Percentiles rank a stretch among this genome's conserved stretches.
These are phyloP conservation scores for Coleophora deauratella DNA, from an alignment of 2,888 invertebrate genomes.

Conservation along the genomic window DNA sequence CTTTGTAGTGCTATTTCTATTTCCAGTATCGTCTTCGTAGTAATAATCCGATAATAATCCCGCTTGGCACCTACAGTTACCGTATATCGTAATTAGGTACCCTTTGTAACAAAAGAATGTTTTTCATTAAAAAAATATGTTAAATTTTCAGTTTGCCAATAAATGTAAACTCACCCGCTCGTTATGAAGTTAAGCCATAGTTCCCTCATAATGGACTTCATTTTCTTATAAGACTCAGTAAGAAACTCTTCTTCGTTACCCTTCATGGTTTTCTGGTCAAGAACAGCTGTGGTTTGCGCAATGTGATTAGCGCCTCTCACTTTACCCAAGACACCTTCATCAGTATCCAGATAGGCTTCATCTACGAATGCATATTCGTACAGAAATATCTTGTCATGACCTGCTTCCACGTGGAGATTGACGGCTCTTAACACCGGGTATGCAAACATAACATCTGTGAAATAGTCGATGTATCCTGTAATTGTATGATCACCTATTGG, in stretches of 20 bases:
- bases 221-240: slow-evolving; percentile 17
- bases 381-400: slow-evolving; percentile 27
- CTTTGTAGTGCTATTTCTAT: no score
- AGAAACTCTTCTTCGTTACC: slow-evolving; percentile 10
- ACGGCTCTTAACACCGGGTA: slow-evolving; percentile 22
- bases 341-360: slow-evolving; percentile 16
- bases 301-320: slow-evolving; percentile 28
- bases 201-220: slow-evolving; percentile 22
- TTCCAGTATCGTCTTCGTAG: no score
- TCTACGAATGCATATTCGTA: slow-evolving; percentile 32
- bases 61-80: no score
- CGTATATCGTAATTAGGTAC: no score
- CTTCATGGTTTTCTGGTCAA: slow-evolving; percentile 11
- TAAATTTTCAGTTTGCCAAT: no score
- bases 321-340: slow-evolving; percentile 13
- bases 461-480: slow-evolving; percentile 28
- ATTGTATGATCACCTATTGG: slow-evolving; percentile 21
- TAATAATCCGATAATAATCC: no score
- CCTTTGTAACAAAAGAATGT: no score
- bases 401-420: slow-evolving; percentile 22
- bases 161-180: slow-evolving; percentile 26
- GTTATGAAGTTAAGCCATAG: slow-evolving; percentile 36
- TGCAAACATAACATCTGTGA: slow-evolving; percentile 27
- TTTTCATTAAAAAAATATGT: no score
- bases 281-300: slow-evolving; percentile 24